Evolutionary conservation across 2,113 vertebrate genomes (phyloP).

Genomic region (Hystrix brachyura): DNA sequence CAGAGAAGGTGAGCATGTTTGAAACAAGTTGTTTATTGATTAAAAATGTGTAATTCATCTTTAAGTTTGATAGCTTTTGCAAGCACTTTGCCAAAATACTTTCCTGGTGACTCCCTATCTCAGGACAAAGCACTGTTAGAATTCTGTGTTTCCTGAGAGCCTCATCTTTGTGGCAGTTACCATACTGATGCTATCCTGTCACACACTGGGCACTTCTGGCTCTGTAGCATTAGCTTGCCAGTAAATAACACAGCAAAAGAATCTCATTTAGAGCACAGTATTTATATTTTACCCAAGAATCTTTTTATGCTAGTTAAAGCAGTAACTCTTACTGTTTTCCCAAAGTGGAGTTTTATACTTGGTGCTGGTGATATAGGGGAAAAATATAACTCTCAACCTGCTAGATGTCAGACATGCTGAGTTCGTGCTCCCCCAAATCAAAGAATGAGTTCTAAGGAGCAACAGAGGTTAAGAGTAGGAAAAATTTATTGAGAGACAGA

Average conservation of each 20-base stretch:
- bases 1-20: not conserved
- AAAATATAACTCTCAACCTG: too few species aligned
- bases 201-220: not conserved
- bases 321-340: not conserved
- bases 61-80: not conserved
- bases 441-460: too few species aligned
- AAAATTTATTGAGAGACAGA: too few species aligned
- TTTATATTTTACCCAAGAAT: not conserved
- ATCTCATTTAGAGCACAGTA: not conserved
- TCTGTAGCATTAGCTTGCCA: not conserved
- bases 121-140: constrained; percentile 4
- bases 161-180: not conserved
- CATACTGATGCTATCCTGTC: not conserved
- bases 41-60: constrained; percentile 23
- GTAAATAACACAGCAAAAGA: not conserved
- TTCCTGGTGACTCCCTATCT: not conserved
- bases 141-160: not conserved
- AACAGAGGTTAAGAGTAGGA: too few species aligned
- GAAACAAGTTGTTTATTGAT: not conserved
- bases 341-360: not conserved
- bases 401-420: too few species aligned
- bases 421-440: too few species aligned
- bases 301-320: constrained; percentile 8
- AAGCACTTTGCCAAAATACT: constrained; percentile 17
- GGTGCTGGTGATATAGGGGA: not conserved